These are phyloP conservation scores for Epinephelus awoara DNA, from an alignment of 2,797 vertebrate genomes.

Conservation along the genomic window DNA sequence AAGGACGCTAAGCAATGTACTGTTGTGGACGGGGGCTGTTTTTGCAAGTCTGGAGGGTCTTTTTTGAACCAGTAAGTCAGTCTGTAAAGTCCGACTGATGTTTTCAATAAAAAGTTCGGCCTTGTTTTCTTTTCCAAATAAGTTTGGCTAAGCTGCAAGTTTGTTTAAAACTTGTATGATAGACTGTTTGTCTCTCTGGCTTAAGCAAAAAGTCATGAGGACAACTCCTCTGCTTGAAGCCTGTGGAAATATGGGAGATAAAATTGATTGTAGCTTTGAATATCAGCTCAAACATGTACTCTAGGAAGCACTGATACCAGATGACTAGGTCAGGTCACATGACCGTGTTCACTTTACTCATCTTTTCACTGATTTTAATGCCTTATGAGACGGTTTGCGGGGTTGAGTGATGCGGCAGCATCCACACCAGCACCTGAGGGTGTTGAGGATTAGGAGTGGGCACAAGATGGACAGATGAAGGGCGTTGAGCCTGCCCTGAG, in stretches of 20 bases:
- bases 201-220: neutral
- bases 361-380: conserved; percentile 56
- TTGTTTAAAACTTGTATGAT: neutral
- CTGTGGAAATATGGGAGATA: conserved; percentile 13
- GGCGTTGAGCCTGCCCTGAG: conserved; percentile 60
- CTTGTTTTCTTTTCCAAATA: neutral
- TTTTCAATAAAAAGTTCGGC: neutral
- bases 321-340: conserved; percentile 65
- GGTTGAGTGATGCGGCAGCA: conserved; percentile 28
- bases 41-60: neutral
- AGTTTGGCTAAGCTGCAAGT: neutral
- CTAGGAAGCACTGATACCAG: conserved; percentile 35
- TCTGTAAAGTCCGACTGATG: neutral
- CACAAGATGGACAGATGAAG: conserved; percentile 70
- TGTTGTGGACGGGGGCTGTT: too few relatives aligned
- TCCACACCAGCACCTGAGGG: conserved; percentile 37
- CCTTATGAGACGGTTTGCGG: conserved; percentile 42
- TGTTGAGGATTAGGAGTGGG: conserved; percentile 14
- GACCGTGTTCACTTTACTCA: conserved; percentile 51
- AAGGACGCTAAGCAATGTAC: too few relatives aligned
- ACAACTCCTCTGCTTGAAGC: neutral
- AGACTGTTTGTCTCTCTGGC: neutral
- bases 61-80: neutral
- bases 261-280: conserved; percentile 39
- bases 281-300: conserved; percentile 31